Conservation (phyloP, 2,797 vertebrate genomes). For the Nannoperca obscura region DNA sequence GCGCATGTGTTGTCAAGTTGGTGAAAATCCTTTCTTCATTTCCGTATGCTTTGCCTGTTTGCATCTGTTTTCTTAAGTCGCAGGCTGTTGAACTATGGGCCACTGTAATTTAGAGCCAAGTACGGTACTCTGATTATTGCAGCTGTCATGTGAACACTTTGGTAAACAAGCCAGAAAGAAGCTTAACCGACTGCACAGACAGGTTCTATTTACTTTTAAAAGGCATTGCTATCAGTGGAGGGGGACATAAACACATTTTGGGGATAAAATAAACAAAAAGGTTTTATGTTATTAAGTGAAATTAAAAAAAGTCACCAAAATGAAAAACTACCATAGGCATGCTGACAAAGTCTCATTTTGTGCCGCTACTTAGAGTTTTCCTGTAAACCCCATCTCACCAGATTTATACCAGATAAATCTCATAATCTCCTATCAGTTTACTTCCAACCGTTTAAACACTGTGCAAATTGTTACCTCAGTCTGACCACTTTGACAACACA, state of each 20-base stretch:
- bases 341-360: background rate
- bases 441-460: conserved; percentile 15
- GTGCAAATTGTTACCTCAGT: conserved; percentile 17
- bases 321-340: background rate
- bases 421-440: conserved; percentile 46
- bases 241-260: background rate
- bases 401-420: conserved; percentile 46
- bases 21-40: background rate
- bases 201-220: background rate
- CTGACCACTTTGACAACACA: conserved; percentile 15
- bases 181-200: conserved; percentile 40
- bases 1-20: background rate
- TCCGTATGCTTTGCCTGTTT: background rate
- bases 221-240: too few species aligned
- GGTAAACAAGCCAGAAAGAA: conserved; percentile 58
- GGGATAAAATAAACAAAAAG: background rate
- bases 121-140: conserved; percentile 27
- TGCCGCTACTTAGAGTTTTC: background rate
- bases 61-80: conserved; percentile 39
- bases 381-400: conserved; percentile 2
- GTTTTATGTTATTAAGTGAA: background rate
- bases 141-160: conserved; percentile 44
- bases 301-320: background rate
- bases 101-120: conserved; percentile 26
- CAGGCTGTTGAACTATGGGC: background rate